Percentiles rank a stretch among this genome's conserved stretches.
Conservation (phyloP, 2,888 invertebrate genomes). For the Phengaris alcon region DNA sequence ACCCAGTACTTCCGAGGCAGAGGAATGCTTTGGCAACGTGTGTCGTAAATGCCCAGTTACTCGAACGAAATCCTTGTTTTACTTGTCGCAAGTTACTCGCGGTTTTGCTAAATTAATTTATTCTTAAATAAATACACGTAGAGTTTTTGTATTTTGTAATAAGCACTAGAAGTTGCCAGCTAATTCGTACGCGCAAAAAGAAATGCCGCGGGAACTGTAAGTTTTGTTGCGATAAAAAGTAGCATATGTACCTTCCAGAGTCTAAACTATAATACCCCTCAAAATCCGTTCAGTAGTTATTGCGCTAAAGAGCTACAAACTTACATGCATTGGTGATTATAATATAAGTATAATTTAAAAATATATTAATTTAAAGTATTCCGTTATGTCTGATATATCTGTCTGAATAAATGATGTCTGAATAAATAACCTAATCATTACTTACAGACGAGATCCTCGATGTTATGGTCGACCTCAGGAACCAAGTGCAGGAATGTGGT, state of each 20-base stretch:
- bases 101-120: not conserved
- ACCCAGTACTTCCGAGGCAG: not conserved
- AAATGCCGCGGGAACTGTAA: too few species aligned
- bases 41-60: constrained; percentile 16
- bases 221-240: too few species aligned
- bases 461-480: constrained; percentile 87
- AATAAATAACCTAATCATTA: constrained; percentile 40
- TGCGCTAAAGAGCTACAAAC: too few species aligned
- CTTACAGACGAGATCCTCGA: constrained; percentile 80
- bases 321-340: too few species aligned
- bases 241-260: too few species aligned
- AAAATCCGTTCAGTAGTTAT: too few species aligned
- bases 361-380: not conserved
- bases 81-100: not conserved
- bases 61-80: constrained; percentile 19
- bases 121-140: not conserved
- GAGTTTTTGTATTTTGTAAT: too few species aligned
- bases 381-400: not conserved
- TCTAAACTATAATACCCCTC: not conserved
- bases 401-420: too few species aligned
- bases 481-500: constrained; percentile 90
- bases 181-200: too few species aligned
- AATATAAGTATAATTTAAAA: too few species aligned
- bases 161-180: too few species aligned
- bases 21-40: constrained; percentile 26